Percentiles rank a stretch among this genome's conserved stretches.
phyloP scores from a whole-genome alignment of 2,888 invertebrate genomes.

The Plutella xylostella region DNA sequence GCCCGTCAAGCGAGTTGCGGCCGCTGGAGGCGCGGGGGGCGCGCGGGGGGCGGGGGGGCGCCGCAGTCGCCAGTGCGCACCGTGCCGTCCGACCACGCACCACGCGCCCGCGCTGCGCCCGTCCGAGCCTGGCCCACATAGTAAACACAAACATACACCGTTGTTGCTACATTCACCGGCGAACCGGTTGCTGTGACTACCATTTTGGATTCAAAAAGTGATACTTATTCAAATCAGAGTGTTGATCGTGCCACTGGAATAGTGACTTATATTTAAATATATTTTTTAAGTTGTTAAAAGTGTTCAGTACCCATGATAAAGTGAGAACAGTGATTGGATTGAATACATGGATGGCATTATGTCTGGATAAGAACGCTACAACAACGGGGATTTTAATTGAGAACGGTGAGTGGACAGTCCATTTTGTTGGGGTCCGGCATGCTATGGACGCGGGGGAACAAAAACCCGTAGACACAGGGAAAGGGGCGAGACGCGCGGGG shows the following conservation, averaged over 20 bases:
- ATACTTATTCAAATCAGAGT: neutral
- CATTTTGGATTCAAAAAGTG: constrained; percentile 2
- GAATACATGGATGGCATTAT: constrained; percentile 22
- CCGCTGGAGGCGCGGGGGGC: constrained; percentile 31
- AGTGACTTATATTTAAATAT: too few relatives aligned
- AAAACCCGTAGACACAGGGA: constrained; percentile 42
- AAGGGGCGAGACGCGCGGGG: constrained; percentile 46
- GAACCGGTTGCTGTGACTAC: constrained; percentile 46
- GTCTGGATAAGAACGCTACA: constrained; percentile 31
- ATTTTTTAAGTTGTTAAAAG: too few relatives aligned
- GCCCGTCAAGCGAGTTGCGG: constrained; percentile 51
- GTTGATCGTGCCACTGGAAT: neutral
- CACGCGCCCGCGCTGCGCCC: neutral
- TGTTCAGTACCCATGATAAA: neutral
- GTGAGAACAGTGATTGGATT: constrained; percentile 1
- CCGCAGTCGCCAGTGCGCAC: constrained; percentile 34
- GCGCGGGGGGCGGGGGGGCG: constrained; percentile 25
- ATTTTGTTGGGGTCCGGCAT: neutral
- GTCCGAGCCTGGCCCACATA: too few relatives aligned
- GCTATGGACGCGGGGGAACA: constrained; percentile 41
- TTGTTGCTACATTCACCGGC: constrained; percentile 42
- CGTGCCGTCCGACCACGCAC: constrained; percentile 3
- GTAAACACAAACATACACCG: constrained; percentile 32
- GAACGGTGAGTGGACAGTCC: constrained; percentile 41
- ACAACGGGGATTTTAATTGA: constrained; percentile 30